Base-by-base conservation (phyloP, 1,140 invertebrate species). In the Nylanderia fulva region DNA sequence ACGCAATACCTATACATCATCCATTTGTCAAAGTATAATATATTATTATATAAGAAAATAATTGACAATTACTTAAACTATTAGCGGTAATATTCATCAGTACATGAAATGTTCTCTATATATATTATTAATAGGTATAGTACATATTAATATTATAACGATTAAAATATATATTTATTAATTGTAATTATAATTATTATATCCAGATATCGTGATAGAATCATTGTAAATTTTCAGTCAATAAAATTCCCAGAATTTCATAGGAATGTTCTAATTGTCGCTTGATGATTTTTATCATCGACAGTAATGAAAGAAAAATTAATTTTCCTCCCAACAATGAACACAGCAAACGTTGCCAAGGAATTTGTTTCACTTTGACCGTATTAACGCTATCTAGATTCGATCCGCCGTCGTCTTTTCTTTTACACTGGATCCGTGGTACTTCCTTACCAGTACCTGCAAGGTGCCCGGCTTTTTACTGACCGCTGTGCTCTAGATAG, bases 331-430 rank as follows among this genome's bases (percentile, higher is more conserved):
- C n/a, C 42, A 36, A 64, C 66, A 39, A 5, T 15, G 21, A 0
- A 5, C n/a, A n/a, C 48, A 33, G 24, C 36, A 71, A 52, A 71
- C 52, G 42, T 58, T 71, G 64, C 64, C 77, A 58, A 48, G 24
- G 66, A 82, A 82, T 72, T 82, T 54, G 77, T 82, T 52, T 82
- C 52, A 82, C 66, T 36, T 82, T 68, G 77, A 71, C 66, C 66
- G 66, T 82, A 72, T 82, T 82, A 82, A 72, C 45, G 52, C 64
- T 42, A 68, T 54, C 77, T 80, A 80, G 36, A 80, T 52, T 71
- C 66, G 21, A 39, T 82, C 66, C 54, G 13, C n/a, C n/a, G n/a
- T 5, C 63, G 45, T 39, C 33, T 11, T 72, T 82, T 82, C 71
- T 66, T 58, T 82, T 29, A 60, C 58, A 82, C 36, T 39, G 63